Percentiles rank a stretch among this genome's conserved stretches.
phyloP scores from a whole-genome alignment of 2,888 invertebrate species.

The Priocnemis perturbator region DNA sequence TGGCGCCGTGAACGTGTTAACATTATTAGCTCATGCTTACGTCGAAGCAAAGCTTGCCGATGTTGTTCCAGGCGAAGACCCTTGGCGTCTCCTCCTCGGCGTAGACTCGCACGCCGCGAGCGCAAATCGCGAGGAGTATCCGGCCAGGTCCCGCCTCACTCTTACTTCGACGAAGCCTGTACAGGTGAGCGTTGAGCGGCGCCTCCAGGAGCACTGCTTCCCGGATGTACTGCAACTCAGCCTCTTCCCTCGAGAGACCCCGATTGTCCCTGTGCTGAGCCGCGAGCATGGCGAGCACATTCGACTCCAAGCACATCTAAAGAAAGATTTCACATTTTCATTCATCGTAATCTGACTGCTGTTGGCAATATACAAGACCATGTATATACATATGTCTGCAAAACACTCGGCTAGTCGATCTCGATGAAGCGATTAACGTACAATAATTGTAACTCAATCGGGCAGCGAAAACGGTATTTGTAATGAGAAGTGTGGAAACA shows the following conservation, averaged over 20 bases:
- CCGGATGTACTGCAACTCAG: slow-evolving; percentile 91
- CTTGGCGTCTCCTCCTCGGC: slow-evolving; percentile 80
- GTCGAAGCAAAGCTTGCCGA: slow-evolving; percentile 96
- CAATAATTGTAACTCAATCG: too few relatives aligned
- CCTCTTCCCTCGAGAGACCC: slow-evolving; percentile 87
- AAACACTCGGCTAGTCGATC: too few relatives aligned
- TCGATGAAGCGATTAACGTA: too few relatives aligned
- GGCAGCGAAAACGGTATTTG: too few relatives aligned
- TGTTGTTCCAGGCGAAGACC: slow-evolving; percentile 95
- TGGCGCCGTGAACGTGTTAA: too few relatives aligned
- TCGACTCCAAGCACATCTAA: slow-evolving; percentile 74
- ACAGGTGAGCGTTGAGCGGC: slow-evolving; percentile 93
- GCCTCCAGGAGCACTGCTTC: slow-evolving; percentile 90
- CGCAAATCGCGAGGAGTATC: slow-evolving; percentile 93
- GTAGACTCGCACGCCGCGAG: slow-evolving; percentile 93
- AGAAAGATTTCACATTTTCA: slow-evolving; percentile 24
- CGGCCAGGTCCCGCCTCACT: slow-evolving; percentile 86
- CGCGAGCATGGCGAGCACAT: slow-evolving; percentile 69
- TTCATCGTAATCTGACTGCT: too few relatives aligned
- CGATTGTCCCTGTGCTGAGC: slow-evolving; percentile 85
- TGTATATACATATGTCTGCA: too few relatives aligned
- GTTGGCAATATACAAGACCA: too few relatives aligned
- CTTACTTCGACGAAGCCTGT: slow-evolving; percentile 87
- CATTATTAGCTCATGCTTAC: slow-evolving; percentile 71
- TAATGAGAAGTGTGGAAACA: too few relatives aligned